Conservation (phyloP, 2,113 vertebrate species). For the Ammospiza caudacuta region DNA sequence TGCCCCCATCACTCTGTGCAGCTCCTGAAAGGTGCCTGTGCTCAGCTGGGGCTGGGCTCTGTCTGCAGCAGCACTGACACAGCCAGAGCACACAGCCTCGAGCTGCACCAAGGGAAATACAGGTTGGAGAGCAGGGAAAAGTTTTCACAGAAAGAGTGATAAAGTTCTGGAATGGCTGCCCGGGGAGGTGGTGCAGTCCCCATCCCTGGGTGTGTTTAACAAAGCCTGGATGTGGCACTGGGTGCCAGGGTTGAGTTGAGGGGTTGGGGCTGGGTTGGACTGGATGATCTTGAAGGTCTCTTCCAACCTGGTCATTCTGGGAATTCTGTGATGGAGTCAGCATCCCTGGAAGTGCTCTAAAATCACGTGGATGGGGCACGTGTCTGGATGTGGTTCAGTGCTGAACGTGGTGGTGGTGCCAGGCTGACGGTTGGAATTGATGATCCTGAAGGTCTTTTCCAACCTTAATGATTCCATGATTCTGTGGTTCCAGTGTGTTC, state of each 20-base stretch:
- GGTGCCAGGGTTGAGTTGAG: background rate
- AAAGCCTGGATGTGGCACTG: background rate
- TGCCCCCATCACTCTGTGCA: background rate
- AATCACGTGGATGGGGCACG: background rate
- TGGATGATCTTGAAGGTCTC: accelerated
- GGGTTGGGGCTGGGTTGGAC: background rate
- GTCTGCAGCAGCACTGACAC: background rate
- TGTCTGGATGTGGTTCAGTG: accelerated
- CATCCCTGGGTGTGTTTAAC: background rate
- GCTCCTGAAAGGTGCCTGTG: background rate
- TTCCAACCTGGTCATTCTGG: background rate
- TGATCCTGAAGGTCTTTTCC: background rate
- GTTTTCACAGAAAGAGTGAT: too few relatives aligned
- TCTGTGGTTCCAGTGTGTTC: background rate
- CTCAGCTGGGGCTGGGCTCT: background rate
- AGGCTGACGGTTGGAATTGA: background rate
- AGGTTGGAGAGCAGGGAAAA: background rate
- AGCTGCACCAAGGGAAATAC: background rate
- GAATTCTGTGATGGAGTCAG: background rate
- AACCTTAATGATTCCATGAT: accelerated
- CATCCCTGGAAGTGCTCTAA: background rate
- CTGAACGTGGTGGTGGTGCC: background rate
- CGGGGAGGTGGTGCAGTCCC: too few relatives aligned
- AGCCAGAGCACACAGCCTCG: background rate
- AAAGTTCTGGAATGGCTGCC: too few relatives aligned